These are phyloP conservation scores for Abrostola tripartita DNA, from an alignment of 2,888 invertebrate genomes.

Conservation along the genomic window DNA sequence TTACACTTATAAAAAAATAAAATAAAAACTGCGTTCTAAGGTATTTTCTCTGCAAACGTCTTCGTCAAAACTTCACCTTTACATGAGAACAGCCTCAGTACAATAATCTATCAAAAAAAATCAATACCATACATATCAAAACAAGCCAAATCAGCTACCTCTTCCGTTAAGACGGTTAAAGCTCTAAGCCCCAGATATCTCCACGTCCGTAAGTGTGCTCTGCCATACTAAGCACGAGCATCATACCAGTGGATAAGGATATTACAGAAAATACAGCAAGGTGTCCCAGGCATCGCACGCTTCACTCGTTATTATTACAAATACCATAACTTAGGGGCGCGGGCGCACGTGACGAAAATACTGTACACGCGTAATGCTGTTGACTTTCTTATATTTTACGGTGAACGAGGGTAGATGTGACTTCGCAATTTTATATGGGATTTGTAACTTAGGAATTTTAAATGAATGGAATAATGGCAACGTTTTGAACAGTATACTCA, in stretches of 20 bases:
- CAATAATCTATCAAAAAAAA: no score
- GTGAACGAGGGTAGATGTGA: neutral
- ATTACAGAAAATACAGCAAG: constrained; percentile 8
- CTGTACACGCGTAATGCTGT: neutral
- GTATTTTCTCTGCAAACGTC: no score
- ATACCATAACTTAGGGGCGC: constrained; percentile 22
- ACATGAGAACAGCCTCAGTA: no score
- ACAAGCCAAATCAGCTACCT: neutral
- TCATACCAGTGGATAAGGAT: constrained; percentile 1
- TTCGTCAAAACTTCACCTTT: no score
- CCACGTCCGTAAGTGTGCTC: neutral
- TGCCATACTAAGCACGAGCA: neutral
- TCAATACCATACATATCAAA: neutral
- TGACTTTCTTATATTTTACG: constrained; percentile 21
- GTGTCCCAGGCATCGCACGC: constrained; percentile 19
- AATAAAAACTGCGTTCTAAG: no score
- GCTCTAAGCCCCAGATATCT: neutral
- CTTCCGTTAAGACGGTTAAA: neutral
- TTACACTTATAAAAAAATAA: no score
- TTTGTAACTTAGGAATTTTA: neutral
- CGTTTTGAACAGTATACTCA: neutral
- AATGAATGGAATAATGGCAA: neutral
- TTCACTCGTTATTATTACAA: constrained; percentile 27
- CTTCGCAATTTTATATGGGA: constrained; percentile 3
- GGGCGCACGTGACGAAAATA: constrained; percentile 21